phyloP scores from a whole-genome alignment of 1,140 invertebrate genomes.

The Probaryconus sp. region DNA sequence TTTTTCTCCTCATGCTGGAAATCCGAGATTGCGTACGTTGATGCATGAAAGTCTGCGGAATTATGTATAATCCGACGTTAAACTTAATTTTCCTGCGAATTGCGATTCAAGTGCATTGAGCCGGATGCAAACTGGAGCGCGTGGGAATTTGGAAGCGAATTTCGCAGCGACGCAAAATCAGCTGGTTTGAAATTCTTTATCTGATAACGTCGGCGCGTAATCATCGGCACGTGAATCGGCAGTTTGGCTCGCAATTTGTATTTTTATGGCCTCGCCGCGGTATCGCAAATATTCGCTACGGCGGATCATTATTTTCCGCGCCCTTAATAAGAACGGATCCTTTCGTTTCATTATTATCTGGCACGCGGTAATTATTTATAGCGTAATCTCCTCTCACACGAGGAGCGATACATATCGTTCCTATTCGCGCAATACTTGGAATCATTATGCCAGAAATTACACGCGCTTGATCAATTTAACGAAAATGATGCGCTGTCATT shows the following conservation, averaged over 20 bases:
- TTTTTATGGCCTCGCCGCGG: conserved; percentile 32
- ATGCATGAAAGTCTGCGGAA: conserved; percentile 23
- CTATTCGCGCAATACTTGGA: conserved; percentile 56
- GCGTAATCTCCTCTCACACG: conserved; percentile 56
- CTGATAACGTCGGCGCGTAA: conserved; percentile 46
- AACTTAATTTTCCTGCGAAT: conserved; percentile 38
- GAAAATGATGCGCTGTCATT: conserved; percentile 22
- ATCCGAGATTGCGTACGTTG: conserved; percentile 26
- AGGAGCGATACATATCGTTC: conserved; percentile 60
- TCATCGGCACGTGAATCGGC: conserved; percentile 61
- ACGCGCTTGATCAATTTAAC: conserved; percentile 37
- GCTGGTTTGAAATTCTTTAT: conserved; percentile 47
- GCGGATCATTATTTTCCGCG: conserved; percentile 53
- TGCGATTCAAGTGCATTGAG: conserved; percentile 11
- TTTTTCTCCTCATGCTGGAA: conserved; percentile 6
- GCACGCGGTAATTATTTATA: conserved; percentile 49
- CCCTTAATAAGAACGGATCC: conserved; percentile 62
- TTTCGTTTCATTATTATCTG: conserved; percentile 58
- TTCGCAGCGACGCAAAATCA: conserved; percentile 33
- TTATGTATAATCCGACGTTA: conserved; percentile 22
- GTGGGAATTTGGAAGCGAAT: conserved; percentile 38
- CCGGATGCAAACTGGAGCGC: conserved; percentile 35
- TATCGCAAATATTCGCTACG: conserved; percentile 56
- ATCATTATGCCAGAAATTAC: conserved; percentile 54
- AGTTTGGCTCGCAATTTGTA: conserved; percentile 55